Evolutionary conservation across 2,113 vertebrate species (phyloP).

Genomic region (Caranx melampygus): DNA sequence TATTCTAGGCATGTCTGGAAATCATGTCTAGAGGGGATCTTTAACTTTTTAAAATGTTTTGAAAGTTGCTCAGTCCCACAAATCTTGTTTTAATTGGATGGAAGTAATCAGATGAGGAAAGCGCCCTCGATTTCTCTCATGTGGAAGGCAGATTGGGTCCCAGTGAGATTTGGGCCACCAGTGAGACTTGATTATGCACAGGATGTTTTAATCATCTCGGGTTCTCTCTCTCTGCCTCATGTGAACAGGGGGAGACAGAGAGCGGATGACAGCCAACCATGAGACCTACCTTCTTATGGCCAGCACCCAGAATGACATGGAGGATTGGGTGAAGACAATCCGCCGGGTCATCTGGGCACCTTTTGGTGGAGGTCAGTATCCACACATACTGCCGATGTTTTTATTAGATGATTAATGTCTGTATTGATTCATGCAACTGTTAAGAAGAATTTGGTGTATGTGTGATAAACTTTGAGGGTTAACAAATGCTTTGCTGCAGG

Average conservation of each 20-base stretch:
- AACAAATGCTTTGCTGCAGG: too few species aligned
- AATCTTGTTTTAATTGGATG: not conserved
- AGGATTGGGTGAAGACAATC: slow-evolving; percentile 99
- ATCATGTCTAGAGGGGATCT: not conserved
- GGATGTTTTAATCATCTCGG: not conserved
- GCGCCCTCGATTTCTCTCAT: not conserved
- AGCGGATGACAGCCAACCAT: slow-evolving; percentile 99
- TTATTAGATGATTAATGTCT: not conserved
- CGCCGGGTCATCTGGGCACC: slow-evolving; percentile 98
- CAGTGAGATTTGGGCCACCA: not conserved
- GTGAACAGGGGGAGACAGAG: slow-evolving; percentile 90
- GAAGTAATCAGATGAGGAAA: not conserved
- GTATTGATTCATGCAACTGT: not conserved
- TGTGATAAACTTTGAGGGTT: not conserved
- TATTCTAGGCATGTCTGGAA: not conserved
- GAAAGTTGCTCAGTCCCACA: too few species aligned
- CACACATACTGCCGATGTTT: not conserved
- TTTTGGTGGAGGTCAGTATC: slow-evolving; percentile 95
- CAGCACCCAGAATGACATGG: slow-evolving; percentile 99
- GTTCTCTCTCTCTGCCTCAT: slow-evolving; percentile 63
- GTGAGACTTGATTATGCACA: not conserved
- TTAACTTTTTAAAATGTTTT: not conserved
- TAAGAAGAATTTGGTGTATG: not conserved
- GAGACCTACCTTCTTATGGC: slow-evolving; percentile 99
- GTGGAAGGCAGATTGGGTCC: not conserved